Base-by-base conservation (phyloP, 2,888 invertebrate genomes). In the Dioctria rufipes region DNA sequence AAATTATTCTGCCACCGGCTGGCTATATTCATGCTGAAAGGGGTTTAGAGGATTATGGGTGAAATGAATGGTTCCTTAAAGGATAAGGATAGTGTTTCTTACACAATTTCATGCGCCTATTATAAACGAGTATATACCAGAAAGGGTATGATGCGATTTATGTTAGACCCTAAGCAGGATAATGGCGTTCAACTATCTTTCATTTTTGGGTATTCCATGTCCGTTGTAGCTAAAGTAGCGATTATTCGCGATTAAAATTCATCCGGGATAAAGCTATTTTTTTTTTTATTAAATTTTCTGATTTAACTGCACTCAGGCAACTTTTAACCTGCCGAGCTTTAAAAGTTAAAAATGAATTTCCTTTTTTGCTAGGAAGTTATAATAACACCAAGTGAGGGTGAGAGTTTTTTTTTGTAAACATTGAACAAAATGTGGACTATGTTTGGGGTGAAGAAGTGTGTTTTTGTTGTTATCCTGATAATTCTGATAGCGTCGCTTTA, bases 401-500 rank as follows among this genome's bases (percentile, higher is more conserved):
- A 46, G 8, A 46, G 46, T 46, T 46, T 46, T 25, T 25, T 25
- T 46, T 46, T 46, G 46, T 46, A 8, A 46, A 46, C 46, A 5
- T 46, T 46, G 25, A 46, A 6, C 46, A 46, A 46, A 46, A 46
- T 82, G 82, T 78, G 77, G 63, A 39, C 40, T 25, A 60, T 43
- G 8, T 78, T 66, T 49, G 81, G 78, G 65, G 43, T 69, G 42
- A 43, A 69, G 9, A 80, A 82, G 71, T 65, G 77, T 9, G 46
- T 81, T 54, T 75, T 81, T 49, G 78, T 82, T 54, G 65, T 81
- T 13, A 73, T 82, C 8, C 51, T 82, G 39, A 75, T 82, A n/a
- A 51, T 82, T 13, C 65, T 82, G 66, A 82, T 82, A 54, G 80
- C 75, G 11, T 81, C 81, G 25, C 80, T 82, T 5, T 81, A 71